A percentile compares a stretch with the other conserved stretches of the same genome.
These are phyloP conservation scores for Diploscapter pachys DNA, from an alignment of 1,140 invertebrate species.

Conservation along the genomic window DNA sequence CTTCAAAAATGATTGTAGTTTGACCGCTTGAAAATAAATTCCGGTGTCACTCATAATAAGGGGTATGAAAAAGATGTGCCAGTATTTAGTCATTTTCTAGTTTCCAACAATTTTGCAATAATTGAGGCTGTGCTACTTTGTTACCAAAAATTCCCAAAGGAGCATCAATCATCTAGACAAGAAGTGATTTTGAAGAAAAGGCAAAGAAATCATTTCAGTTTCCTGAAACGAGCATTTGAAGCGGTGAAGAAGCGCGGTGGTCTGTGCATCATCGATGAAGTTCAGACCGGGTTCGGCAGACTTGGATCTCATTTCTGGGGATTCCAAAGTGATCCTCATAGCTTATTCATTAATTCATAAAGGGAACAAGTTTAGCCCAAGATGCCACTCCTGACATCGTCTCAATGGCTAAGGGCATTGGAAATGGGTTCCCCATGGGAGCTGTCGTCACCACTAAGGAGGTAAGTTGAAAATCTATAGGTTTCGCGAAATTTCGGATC, in stretches of 20 bases:
- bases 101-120: no score
- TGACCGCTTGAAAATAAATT: no score
- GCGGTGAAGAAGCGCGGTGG: conserved; percentile 76
- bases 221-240: conserved; percentile 77
- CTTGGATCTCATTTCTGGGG: conserved; percentile 92
- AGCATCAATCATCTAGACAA: no score
- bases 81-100: no score
- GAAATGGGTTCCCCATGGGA: conserved; percentile 75
- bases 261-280: conserved; percentile 85
- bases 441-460: conserved; percentile 84
- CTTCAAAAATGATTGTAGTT: no score
- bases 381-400: conserved; percentile 82
- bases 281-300: conserved; percentile 91
- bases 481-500: no score
- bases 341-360: background rate
- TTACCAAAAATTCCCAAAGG: no score
- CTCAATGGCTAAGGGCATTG: conserved; percentile 64
- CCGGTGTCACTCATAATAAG: conserved; percentile 41
- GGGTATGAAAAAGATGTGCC: conserved; percentile 3
- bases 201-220: conserved; percentile 58
- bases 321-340: conserved; percentile 68
- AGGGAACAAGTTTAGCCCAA: conserved; percentile 64
- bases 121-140: no score
- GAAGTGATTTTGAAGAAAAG: no score
- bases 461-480: background rate